Evolutionary conservation across 2,888 invertebrate genomes (phyloP).

Genomic region (Noctua janthina): DNA sequence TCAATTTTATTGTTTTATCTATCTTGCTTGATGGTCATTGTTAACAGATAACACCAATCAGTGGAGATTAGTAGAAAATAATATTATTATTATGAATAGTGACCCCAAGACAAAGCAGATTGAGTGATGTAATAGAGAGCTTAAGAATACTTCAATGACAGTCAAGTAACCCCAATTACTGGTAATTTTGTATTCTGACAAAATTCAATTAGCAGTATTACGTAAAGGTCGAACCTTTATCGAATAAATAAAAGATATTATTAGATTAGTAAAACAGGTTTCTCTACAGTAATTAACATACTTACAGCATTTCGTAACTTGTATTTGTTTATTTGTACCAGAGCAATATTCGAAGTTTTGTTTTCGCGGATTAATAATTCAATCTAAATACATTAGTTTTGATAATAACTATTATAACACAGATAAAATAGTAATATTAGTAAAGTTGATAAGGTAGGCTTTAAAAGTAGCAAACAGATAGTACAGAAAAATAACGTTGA

Average conservation of each 20-base stretch:
- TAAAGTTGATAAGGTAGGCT: conserved; percentile 22
- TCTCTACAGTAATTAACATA: conserved; percentile 47
- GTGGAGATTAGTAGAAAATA: conserved; percentile 6
- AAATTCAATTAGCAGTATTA: conserved; percentile 61
- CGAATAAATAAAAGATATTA: conserved; percentile 45
- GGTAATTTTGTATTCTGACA: conserved; percentile 30
- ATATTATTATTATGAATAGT: conserved; percentile 18
- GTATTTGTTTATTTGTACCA: conserved; percentile 38
- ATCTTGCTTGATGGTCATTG: conserved; percentile 34
- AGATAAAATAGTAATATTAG: conserved; percentile 10
- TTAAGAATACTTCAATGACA: conserved; percentile 20
- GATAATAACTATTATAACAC: conserved; percentile 2
- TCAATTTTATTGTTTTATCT: conserved; percentile 30
- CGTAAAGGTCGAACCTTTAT: conserved; percentile 34
- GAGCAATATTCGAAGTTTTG: neutral
- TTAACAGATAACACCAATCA: conserved; percentile 38
- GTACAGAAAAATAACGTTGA: conserved; percentile 24
- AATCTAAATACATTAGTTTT: conserved; percentile 3
- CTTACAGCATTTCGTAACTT: conserved; percentile 37
- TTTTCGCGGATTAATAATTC: neutral
- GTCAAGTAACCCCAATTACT: conserved; percentile 14
- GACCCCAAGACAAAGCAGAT: conserved; percentile 6
- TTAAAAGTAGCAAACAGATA: conserved; percentile 31
- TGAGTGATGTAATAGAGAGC: conserved; percentile 9
- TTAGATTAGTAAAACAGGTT: conserved; percentile 62